These are phyloP conservation scores for Eulemur coronatus DNA, from an alignment of 2,797 vertebrate species.

Conservation along the genomic window DNA sequence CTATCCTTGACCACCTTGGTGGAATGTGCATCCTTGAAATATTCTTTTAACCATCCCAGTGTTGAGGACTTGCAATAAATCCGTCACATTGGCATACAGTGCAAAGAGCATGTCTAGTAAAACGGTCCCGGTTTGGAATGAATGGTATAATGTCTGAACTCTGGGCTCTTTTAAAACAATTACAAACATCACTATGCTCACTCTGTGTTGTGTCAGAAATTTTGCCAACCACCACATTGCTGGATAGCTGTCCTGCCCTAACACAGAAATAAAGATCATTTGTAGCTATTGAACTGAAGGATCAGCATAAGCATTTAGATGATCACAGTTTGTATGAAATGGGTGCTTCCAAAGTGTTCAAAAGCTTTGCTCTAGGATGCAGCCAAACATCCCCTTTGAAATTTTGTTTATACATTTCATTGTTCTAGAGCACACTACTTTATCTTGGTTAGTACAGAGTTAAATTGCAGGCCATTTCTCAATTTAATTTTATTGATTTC, in stretches of 20 bases:
- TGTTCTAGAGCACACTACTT: not conserved
- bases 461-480: not conserved
- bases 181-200: not conserved
- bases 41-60: not conserved
- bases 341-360: not conserved
- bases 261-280: not conserved
- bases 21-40: not conserved
- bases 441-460: not conserved
- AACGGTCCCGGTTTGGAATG: not conserved
- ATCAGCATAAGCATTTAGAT: not conserved
- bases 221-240: not conserved
- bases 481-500: not conserved
- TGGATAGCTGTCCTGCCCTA: not conserved
- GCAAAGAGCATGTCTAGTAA: not conserved
- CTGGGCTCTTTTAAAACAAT: not conserved
- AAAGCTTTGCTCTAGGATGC: not conserved
- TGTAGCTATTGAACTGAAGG: not conserved
- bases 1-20: not conserved
- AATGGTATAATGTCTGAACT: slow-evolving; percentile 26
- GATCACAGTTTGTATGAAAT: not conserved
- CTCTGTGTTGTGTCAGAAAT: not conserved
- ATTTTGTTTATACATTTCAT: not conserved
- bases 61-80: not conserved
- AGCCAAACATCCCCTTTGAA: not conserved
- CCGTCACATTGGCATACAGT: not conserved